These are phyloP conservation scores for Drosophila colorata DNA, from an alignment of 2,888 invertebrate genomes.

Conservation along the genomic window DNA sequence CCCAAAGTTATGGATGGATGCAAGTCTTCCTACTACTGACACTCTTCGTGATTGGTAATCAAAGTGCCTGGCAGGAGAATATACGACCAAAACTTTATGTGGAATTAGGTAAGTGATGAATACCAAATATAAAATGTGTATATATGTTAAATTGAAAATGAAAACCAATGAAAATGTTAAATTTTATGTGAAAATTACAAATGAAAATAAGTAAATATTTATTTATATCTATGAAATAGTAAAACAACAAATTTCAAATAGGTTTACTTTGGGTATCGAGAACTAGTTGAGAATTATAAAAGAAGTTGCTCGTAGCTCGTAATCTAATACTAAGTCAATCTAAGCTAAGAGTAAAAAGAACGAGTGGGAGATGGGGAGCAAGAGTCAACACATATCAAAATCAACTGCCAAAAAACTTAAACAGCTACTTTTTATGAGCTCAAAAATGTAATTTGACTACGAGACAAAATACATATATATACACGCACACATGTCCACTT, in stretches of 20 bases:
- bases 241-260: too few relatives aligned
- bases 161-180: too few relatives aligned
- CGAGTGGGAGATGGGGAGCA: background rate
- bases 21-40: conserved; percentile 84
- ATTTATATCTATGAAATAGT: background rate
- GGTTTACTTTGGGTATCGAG: background rate
- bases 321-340: conserved; percentile 57
- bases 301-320: background rate
- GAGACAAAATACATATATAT: conserved; percentile 34
- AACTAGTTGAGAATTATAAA: background rate
- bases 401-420: conserved; percentile 65
- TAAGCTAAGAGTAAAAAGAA: conserved; percentile 56
- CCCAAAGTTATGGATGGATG: conserved; percentile 61
- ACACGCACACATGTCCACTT: conserved; percentile 6
- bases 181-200: too few relatives aligned
- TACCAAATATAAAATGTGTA: too few relatives aligned
- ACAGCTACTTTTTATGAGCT: conserved; percentile 52
- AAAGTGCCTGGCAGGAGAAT: conserved; percentile 94
- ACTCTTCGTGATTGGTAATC: conserved; percentile 85
- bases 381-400: conserved; percentile 39
- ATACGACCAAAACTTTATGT: conserved; percentile 96
- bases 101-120: conserved; percentile 92
- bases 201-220: too few relatives aligned
- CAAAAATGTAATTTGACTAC: conserved; percentile 67
- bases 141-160: too few relatives aligned